A percentile compares a stretch with the other conserved stretches of the same genome.
These are phyloP conservation scores for Noctilio leporinus DNA, from an alignment of 2,113 vertebrate species.

Conservation along the genomic window DNA sequence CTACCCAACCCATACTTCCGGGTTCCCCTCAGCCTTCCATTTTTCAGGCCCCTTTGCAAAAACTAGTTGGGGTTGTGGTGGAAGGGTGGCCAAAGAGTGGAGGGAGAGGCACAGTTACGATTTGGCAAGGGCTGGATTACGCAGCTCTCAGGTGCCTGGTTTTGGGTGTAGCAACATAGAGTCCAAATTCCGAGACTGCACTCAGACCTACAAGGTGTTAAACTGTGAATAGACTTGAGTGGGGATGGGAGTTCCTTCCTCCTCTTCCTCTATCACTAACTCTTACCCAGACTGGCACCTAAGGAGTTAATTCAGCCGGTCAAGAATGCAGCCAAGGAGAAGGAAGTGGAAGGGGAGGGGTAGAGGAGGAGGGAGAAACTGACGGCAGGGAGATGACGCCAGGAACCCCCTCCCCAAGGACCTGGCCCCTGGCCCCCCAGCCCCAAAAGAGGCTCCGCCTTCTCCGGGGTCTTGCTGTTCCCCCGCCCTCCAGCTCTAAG, in stretches of 20 bases:
- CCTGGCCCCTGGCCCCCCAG: conserved; percentile 51
- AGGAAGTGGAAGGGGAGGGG: neutral
- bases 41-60: neutral
- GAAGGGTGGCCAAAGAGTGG: neutral
- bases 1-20: conserved; percentile 26
- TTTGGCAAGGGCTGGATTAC: neutral
- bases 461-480: conserved; percentile 35
- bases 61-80: neutral
- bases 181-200: neutral
- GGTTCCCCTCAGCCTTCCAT: neutral
- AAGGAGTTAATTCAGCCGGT: conserved; percentile 65
- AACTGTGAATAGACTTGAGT: conserved; percentile 23
- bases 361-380: conserved; percentile 9
- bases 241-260: conserved; percentile 8
- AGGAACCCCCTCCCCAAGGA: conserved; percentile 58
- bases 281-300: neutral
- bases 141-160: neutral
- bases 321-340: conserved; percentile 34
- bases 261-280: neutral
- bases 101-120: neutral
- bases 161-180: neutral
- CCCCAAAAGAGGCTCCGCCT: conserved; percentile 50
- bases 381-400: conserved; percentile 58
- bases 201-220: conserved; percentile 43
- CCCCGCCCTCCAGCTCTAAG: conserved; percentile 73